Evolutionary conservation across 2,113 vertebrate species (phyloP), one percentile per base, ranked within the genome.

Genomic region (Orcinus orca): DNA sequence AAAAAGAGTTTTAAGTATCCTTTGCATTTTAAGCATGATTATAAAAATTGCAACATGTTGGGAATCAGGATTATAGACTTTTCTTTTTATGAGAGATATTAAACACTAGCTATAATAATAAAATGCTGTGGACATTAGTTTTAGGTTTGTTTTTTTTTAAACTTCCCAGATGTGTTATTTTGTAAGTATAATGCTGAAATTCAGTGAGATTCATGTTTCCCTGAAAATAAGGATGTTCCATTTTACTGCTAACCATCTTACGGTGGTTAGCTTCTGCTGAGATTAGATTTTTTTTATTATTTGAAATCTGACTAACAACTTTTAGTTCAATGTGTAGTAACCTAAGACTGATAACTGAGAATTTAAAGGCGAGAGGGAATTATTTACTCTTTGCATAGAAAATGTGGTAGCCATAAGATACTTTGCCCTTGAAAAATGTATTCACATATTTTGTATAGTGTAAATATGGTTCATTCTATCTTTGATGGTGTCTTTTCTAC

Each of bases 1-100:
- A 77, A 99, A 99, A 93, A 99, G 98, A 97, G 98, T 99, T 95
- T 98, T 99, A 74, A 98, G 99, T 99, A 99, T 99, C 99, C 99
- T 99, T 99, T 98, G 67, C n/a, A 8, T 93, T 73, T 90, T 95
- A 53, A 92, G 38, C 31, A 47, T 96, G 25, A 6, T 70, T n/a
- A 73, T 44, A 47, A 63, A 96, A 63, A 73, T 86, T 67, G 18
- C 25, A 76, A 8, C 33, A 47, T 97, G 44, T 85, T 97, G 67
- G 36, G 31, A 81, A 58, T 94, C 25, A 67, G 38, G 31, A 47
- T 60, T 88, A 18, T n/a, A 88, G 33, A 44, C 82, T 93, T 93
- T 90, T 87, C 70, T 92, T 76, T 90, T 90, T 81, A 71, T 92
- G 62, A 84, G 9, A 15, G 31, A 3, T 53, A 29, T 55, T 85